phyloP scores from a whole-genome alignment of 2,113 vertebrate species.

The Psittacus erithacus region DNA sequence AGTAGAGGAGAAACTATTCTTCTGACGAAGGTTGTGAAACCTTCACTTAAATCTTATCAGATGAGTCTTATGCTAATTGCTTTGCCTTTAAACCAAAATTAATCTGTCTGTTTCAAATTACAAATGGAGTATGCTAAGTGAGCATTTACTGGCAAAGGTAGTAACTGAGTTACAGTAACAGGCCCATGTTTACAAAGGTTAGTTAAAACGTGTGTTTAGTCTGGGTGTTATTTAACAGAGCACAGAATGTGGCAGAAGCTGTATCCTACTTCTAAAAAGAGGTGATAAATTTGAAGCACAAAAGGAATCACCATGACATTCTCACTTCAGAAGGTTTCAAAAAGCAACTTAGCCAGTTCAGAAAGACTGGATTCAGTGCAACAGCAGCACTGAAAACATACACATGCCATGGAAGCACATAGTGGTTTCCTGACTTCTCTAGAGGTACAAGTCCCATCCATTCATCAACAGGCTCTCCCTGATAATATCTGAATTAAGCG shows the following conservation, averaged over 20 bases:
- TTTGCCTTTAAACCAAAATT: not conserved
- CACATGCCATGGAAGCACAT: accelerated
- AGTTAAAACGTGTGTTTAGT: not conserved
- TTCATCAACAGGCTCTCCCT: not conserved
- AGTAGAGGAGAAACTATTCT: not conserved
- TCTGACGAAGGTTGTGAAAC: not conserved
- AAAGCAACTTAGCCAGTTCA: not conserved
- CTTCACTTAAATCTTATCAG: not conserved
- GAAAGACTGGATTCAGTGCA: not conserved
- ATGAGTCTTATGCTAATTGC: not conserved
- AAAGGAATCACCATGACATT: not conserved
- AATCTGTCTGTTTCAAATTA: not conserved
- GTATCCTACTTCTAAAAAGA: not conserved
- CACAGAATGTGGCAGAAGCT: not conserved
- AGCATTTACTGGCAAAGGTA: not conserved
- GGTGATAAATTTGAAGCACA: not conserved
- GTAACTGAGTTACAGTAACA: not conserved
- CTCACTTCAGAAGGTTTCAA: not conserved
- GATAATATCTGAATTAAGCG: accelerated
- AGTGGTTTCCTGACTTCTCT: not conserved
- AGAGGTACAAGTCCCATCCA: not conserved
- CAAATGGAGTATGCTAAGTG: not conserved
- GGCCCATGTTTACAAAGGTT: not conserved
- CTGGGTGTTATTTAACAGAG: not conserved
- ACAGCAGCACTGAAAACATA: not conserved